phyloP scores from a whole-genome alignment of 2,888 invertebrate genomes.

The Sclerodermus sp. region DNA sequence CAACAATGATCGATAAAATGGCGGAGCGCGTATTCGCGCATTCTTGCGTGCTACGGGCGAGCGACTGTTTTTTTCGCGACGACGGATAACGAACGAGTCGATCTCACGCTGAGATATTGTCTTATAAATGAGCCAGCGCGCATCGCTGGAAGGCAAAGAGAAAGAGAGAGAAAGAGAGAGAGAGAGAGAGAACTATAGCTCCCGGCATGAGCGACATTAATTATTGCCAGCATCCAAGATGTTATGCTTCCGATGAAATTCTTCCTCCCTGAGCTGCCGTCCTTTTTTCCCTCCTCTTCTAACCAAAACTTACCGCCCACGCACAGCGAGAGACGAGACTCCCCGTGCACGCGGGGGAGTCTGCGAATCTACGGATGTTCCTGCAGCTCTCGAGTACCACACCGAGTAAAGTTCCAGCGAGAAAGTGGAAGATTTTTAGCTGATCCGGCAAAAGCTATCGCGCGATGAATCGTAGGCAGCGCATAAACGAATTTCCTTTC shows the following conservation, averaged over 20 bases:
- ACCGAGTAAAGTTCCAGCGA: too few species aligned
- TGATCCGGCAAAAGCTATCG: too few species aligned
- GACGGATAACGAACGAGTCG: constrained; percentile 26
- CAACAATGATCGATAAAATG: constrained; percentile 11
- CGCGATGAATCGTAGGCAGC: too few species aligned
- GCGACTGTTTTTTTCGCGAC: constrained; percentile 1
- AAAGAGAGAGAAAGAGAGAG: too few species aligned
- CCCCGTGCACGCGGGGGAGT: too few species aligned
- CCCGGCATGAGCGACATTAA: constrained; percentile 16
- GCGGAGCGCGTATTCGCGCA: background rate
- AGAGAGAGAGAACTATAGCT: constrained; percentile 23
- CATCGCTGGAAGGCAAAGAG: constrained; percentile 2
- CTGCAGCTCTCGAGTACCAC: too few species aligned
- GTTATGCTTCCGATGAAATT: background rate
- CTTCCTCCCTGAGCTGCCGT: constrained; percentile 5
- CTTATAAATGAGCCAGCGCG: constrained; percentile 28
- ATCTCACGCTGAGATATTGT: constrained; percentile 27
- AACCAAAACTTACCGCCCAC: background rate
- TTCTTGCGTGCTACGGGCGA: constrained; percentile 1
- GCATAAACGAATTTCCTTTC: too few species aligned
- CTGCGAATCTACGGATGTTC: too few species aligned
- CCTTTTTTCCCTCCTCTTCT: background rate
- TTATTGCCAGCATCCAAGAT: constrained; percentile 10
- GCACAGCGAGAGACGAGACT: too few species aligned
- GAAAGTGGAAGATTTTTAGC: too few species aligned